Percentiles rank a stretch among this genome's conserved stretches.
These are phyloP conservation scores for Cynoglossus semilaevis DNA, from an alignment of 2,113 vertebrate species.

Conservation along the genomic window DNA sequence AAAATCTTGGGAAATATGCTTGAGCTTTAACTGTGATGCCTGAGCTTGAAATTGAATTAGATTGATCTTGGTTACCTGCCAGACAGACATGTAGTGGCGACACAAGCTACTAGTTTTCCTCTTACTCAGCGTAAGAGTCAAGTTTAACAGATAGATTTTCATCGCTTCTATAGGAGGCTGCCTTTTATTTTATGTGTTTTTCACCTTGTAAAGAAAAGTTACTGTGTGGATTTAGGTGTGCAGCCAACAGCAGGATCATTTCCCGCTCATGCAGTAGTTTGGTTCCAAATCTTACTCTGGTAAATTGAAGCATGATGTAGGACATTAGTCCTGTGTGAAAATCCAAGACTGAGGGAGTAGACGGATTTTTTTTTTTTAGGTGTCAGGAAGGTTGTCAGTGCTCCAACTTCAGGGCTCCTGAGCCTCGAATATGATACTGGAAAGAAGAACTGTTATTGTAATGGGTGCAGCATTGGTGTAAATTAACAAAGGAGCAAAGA, in stretches of 20 bases:
- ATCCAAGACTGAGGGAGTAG: slow-evolving; percentile 20
- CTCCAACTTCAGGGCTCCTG: not conserved
- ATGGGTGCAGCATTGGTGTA: slow-evolving; percentile 74
- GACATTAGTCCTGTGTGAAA: slow-evolving; percentile 25
- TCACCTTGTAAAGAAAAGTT: slow-evolving; percentile 39
- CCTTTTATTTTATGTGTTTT: slow-evolving; percentile 17
- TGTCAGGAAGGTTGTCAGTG: slow-evolving; percentile 8
- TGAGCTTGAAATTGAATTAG: slow-evolving; percentile 22
- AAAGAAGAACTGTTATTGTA: slow-evolving; percentile 68
- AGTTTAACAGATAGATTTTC: slow-evolving; percentile 29
- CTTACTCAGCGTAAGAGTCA: slow-evolving; percentile 20
- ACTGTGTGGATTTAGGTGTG: slow-evolving; percentile 47
- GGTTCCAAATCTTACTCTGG: slow-evolving; percentile 9
- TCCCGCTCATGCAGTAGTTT: slow-evolving; percentile 22
- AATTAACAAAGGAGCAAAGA: slow-evolving; percentile 71
- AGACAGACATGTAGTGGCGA: slow-evolving; percentile 27
- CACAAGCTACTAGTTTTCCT: slow-evolving; percentile 35
- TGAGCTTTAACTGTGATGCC: not conserved
- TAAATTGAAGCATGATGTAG: slow-evolving; percentile 21
- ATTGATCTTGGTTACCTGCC: slow-evolving; percentile 49
- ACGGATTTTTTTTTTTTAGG: slow-evolving; percentile 23
- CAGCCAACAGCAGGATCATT: slow-evolving; percentile 32
- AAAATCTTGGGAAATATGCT: too few species aligned
- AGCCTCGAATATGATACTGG: slow-evolving; percentile 44
- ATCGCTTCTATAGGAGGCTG: slow-evolving; percentile 9